phyloP scores from a whole-genome alignment of 2,113 vertebrate genomes.

The Urocitellus parryii region DNA sequence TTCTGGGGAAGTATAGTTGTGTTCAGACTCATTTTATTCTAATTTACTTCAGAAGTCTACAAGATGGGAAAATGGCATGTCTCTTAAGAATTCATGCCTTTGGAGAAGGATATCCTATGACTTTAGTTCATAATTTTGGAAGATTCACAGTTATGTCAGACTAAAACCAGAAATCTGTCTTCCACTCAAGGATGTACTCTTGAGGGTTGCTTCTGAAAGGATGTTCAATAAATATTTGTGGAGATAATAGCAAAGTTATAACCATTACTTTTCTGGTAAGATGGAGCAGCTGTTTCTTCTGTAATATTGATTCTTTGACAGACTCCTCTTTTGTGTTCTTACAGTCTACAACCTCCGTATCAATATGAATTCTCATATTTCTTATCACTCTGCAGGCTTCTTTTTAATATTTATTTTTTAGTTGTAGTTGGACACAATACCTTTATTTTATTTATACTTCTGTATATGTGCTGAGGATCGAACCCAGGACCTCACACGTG shows the following conservation, averaged over 20 bases:
- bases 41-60: neutral
- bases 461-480: no score
- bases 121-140: slow-evolving; percentile 9
- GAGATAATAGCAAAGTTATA: neutral
- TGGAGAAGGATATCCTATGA: neutral
- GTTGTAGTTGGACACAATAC: no score
- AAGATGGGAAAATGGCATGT: neutral
- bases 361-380: neutral
- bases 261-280: neutral
- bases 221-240: neutral
- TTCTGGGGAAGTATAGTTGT: neutral
- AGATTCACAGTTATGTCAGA: neutral
- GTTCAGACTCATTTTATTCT: neutral
- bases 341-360: neutral
- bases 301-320: neutral
- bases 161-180: neutral
- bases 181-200: neutral
- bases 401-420: no score
- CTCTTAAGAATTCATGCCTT: neutral
- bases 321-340: neutral
- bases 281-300: neutral
- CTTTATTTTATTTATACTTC: no score
- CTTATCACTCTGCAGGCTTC: neutral
- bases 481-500: no score
- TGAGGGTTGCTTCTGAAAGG: neutral